Evolutionary conservation across 2,888 invertebrate genomes (phyloP).

Genomic region (Allophyes oxyacanthae): DNA sequence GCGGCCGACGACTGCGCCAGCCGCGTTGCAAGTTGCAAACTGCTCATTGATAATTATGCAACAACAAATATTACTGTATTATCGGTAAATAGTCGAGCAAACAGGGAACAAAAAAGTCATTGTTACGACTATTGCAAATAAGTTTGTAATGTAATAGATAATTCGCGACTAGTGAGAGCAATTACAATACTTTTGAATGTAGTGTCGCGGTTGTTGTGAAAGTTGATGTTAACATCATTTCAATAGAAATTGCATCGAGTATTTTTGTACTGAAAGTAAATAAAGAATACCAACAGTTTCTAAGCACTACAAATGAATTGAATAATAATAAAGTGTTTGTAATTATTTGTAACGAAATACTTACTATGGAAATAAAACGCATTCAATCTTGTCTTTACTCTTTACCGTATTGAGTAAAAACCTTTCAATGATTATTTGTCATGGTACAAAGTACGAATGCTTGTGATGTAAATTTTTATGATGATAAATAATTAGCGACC

Average conservation of each 20-base stretch:
- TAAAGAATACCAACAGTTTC: no score
- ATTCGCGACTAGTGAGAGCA: constrained; percentile 36
- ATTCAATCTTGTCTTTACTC: no score
- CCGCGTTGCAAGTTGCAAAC: constrained; percentile 64
- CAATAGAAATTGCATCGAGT: constrained; percentile 10
- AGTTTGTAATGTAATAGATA: constrained; percentile 26
- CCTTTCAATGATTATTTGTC: no score
- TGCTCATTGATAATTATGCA: constrained; percentile 76
- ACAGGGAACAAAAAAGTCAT: constrained; percentile 56
- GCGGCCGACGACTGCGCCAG: constrained; percentile 70
- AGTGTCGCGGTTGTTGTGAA: constrained; percentile 40
- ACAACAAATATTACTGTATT: constrained; percentile 74
- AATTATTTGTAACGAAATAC: no score
- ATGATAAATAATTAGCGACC: no score
- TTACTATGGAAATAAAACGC: no score
- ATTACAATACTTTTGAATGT: constrained; percentile 34
- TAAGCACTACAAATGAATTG: neutral
- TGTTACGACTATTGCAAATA: constrained; percentile 50
- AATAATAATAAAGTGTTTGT: no score
- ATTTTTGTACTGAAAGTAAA: neutral
- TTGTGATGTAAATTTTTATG: no score
- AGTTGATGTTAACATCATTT: constrained; percentile 32
- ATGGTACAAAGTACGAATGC: no score
- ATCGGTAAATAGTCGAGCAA: constrained; percentile 67
- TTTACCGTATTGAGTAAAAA: no score